These are phyloP conservation scores for Pagrus major DNA, from an alignment of 2,113 vertebrate genomes.

Conservation along the genomic window DNA sequence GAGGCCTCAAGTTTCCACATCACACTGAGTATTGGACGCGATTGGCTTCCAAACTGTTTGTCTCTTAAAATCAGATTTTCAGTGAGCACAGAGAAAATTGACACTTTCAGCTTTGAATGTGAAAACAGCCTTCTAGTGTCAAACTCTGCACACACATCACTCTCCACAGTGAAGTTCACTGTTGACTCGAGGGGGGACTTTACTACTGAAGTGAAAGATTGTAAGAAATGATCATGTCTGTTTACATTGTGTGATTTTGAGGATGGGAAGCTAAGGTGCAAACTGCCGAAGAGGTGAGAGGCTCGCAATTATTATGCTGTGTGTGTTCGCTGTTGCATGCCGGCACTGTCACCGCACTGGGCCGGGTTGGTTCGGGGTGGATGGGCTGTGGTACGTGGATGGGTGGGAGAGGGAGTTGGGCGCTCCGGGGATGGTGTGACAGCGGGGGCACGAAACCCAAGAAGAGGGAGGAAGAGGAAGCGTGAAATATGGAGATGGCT, in stretches of 20 bases:
- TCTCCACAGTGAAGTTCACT: no score
- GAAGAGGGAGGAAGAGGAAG: conserved; percentile 19
- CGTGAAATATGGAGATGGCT: conserved; percentile 57
- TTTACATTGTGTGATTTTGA: background rate
- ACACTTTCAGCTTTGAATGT: no score
- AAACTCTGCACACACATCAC: no score
- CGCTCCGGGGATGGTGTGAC: conserved; percentile 12
- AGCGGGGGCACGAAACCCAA: conserved; percentile 28
- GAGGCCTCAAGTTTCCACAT: no score
- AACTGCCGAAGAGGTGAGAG: conserved; percentile 26
- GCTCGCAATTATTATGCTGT: conserved; percentile 56
- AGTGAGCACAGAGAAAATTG: no score
- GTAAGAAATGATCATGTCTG: no score
- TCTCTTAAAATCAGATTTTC: no score
- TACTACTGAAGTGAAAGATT: background rate
- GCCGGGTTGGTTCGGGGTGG: conserved; percentile 25
- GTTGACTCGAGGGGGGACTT: no score
- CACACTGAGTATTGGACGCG: no score
- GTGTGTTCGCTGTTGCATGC: conserved; percentile 43
- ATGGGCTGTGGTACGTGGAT: conserved; percentile 8
- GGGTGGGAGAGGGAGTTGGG: background rate
- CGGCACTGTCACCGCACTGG: conserved; percentile 25
- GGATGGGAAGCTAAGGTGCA: background rate
- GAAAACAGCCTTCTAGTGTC: no score
- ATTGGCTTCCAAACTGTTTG: no score